Conservation (phyloP, 1,140 invertebrate species). For the Glossosoma conforme region DNA sequence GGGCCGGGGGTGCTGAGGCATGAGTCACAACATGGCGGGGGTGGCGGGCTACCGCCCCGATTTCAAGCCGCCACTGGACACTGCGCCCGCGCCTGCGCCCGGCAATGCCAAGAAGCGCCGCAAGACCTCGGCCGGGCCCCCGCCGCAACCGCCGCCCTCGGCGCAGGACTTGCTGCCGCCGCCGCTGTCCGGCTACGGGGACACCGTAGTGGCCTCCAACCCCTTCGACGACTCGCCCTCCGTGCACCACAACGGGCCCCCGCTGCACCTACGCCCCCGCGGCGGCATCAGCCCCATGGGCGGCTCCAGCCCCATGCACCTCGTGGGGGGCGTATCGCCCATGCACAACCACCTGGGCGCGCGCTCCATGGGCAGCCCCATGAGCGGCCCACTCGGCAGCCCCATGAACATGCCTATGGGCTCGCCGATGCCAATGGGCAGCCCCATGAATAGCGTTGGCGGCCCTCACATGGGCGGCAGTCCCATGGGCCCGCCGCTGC, state of each 20-base stretch:
- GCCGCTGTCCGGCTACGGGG: slow-evolving; percentile 79
- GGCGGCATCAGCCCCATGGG: slow-evolving; percentile 55
- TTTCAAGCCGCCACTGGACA: slow-evolving; percentile 58
- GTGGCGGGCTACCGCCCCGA: slow-evolving; percentile 62
- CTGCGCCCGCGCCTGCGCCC: slow-evolving; percentile 53
- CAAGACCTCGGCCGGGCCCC: slow-evolving; percentile 59
- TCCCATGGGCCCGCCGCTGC: slow-evolving; percentile 57
- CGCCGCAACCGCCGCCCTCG: slow-evolving; percentile 56
- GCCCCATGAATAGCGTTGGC: slow-evolving; percentile 51
- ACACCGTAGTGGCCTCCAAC: slow-evolving; percentile 91
- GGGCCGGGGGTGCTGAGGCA: too few relatives aligned
- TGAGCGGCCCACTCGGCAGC: slow-evolving; percentile 62
- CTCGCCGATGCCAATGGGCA: slow-evolving; percentile 47
- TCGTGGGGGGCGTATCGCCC: slow-evolving; percentile 60
- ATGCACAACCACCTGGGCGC: slow-evolving; percentile 70
- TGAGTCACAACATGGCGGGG: slow-evolving; percentile 63
- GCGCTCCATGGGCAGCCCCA: slow-evolving; percentile 62
- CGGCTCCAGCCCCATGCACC: slow-evolving; percentile 58
- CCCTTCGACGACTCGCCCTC: slow-evolving; percentile 91
- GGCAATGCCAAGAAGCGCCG: slow-evolving; percentile 64
- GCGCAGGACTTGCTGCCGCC: slow-evolving; percentile 77
- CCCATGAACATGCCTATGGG: slow-evolving; percentile 67
- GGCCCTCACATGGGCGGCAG: slow-evolving; percentile 54
- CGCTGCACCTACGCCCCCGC: slow-evolving; percentile 57
- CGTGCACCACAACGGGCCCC: slow-evolving; percentile 54